Percentiles rank a stretch among this genome's conserved stretches.
phyloP scores from a whole-genome alignment of 2,797 vertebrate species.

The Hoplostethus atlanticus region DNA sequence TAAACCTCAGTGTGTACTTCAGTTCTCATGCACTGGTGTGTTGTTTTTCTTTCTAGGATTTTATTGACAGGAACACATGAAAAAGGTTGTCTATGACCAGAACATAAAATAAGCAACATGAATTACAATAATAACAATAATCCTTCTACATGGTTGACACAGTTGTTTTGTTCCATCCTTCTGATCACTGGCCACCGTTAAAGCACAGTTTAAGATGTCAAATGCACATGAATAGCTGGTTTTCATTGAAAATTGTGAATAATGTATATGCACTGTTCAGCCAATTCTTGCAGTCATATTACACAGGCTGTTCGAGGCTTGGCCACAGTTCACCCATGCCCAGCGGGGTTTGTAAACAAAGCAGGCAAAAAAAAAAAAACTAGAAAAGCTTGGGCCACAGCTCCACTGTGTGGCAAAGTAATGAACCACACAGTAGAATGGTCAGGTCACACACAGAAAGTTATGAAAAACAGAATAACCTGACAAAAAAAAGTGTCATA shows the following conservation, averaged over 20 bases:
- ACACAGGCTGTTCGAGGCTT: not conserved
- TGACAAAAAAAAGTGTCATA: not conserved
- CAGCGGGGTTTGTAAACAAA: not conserved
- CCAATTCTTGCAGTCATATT: not conserved
- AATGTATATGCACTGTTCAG: not conserved
- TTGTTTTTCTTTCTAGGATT: not conserved
- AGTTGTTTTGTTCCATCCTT: not conserved
- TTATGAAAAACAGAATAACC: no score
- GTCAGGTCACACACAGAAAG: not conserved
- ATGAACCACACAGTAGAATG: not conserved
- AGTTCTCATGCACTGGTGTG: conserved; percentile 19
- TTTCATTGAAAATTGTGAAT: conserved; percentile 30
- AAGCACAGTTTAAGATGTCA: not conserved
- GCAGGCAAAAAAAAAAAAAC: not conserved
- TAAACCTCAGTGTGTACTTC: conserved; percentile 2
- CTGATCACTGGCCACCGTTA: conserved; percentile 4
- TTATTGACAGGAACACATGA: conserved; percentile 11
- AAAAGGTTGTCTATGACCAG: conserved; percentile 31
- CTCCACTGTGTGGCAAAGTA: conserved; percentile 62
- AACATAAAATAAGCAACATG: conserved; percentile 38
- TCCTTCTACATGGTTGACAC: not conserved
- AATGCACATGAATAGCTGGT: not conserved
- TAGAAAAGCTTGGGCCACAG: conserved; percentile 63
- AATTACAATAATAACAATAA: conserved; percentile 28
- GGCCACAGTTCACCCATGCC: no score